These are phyloP conservation scores for Amphilophus citrinellus DNA, from an alignment of 2,113 vertebrate genomes.

Conservation along the genomic window DNA sequence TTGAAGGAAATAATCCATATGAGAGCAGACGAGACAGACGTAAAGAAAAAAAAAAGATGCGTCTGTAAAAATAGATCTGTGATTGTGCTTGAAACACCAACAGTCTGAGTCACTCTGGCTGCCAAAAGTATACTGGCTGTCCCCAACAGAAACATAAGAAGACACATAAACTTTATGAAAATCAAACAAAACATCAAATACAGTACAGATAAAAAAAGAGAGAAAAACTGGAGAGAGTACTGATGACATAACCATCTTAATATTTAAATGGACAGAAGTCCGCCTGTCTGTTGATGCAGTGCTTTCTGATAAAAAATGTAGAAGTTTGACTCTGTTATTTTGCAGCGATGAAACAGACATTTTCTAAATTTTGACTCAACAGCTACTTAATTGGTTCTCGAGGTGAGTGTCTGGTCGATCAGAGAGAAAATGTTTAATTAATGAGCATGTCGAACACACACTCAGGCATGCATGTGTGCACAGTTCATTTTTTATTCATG, in stretches of 20 bases:
- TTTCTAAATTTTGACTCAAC: constrained; percentile 8
- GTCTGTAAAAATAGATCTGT: constrained; percentile 5
- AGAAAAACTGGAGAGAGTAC: background rate
- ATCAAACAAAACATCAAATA: background rate
- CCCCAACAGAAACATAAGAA: background rate
- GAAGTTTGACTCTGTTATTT: background rate
- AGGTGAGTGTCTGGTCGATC: constrained; percentile 33
- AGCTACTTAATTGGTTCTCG: constrained; percentile 13
- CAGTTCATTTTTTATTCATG: constrained; percentile 28
- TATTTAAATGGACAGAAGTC: constrained; percentile 30
- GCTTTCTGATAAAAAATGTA: constrained; percentile 22
- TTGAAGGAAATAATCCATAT: background rate
- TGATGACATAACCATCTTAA: constrained; percentile 23
- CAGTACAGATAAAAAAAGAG: background rate
- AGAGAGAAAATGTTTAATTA: constrained; percentile 37
- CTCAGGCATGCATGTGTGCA: background rate
- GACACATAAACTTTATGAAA: constrained; percentile 5
- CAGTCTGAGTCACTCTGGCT: constrained; percentile 17
- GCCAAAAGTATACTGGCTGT: background rate
- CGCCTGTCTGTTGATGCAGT: background rate
- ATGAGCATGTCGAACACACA: background rate
- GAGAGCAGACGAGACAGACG: background rate
- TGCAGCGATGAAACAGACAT: background rate
- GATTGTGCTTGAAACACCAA: background rate
- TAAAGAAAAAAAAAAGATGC: background rate